Evolutionary conservation across 2,888 invertebrate species (phyloP).

Genomic region (Thera britannica): DNA sequence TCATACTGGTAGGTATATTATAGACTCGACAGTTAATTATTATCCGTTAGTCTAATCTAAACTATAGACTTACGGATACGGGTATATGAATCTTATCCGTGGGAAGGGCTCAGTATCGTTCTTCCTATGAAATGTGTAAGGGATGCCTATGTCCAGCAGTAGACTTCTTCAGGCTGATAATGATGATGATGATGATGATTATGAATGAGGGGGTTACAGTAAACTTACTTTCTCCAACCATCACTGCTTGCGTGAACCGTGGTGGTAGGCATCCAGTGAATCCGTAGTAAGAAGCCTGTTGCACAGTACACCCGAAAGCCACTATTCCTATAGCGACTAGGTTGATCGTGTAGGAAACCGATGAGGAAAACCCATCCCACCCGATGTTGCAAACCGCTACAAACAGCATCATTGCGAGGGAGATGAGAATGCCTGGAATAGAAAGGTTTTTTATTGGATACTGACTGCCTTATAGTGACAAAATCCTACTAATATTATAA

Average conservation of each 20-base stretch:
- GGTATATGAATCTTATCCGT: too few relatives aligned
- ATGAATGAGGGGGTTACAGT: not conserved
- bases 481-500: too few relatives aligned
- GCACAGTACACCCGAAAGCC: conserved; percentile 95
- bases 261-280: conserved; percentile 96
- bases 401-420: conserved; percentile 91
- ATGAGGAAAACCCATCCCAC: conserved; percentile 91
- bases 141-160: too few relatives aligned
- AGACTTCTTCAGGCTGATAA: not conserved
- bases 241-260: conserved; percentile 96
- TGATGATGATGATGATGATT: not conserved
- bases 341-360: conserved; percentile 93
- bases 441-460: not conserved
- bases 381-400: conserved; percentile 94
- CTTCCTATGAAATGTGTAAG: not conserved
- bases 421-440: conserved; percentile 89
- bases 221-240: conserved; percentile 95
- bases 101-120: too few relatives aligned
- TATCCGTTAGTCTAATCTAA: too few relatives aligned
- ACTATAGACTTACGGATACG: too few relatives aligned
- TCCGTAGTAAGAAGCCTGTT: conserved; percentile 97
- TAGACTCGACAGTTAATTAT: too few relatives aligned
- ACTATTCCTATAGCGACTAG: conserved; percentile 93
- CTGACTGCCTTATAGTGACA: too few relatives aligned
- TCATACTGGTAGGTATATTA: too few relatives aligned